A percentile compares a stretch with the other conserved stretches of the same genome.
Evolutionary conservation across 2,797 vertebrate species (phyloP).

Genomic region (Tarsius wallacei): DNA sequence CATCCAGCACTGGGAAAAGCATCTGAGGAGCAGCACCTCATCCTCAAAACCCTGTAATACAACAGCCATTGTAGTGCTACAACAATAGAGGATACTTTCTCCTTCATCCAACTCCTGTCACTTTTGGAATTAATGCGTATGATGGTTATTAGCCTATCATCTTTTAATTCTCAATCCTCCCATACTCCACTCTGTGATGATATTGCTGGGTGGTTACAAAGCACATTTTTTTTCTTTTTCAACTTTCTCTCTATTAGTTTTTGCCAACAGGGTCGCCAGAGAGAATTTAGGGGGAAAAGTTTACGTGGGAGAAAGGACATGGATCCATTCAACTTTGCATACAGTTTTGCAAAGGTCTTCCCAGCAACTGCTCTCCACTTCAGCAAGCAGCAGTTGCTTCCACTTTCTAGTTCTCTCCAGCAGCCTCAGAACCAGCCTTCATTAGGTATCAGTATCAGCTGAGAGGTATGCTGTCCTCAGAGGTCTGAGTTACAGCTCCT

Average conservation of each 20-base stretch:
- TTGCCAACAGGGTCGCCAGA: neutral
- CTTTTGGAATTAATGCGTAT: neutral
- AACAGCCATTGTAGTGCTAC: neutral
- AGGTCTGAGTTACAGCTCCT: neutral
- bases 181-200: neutral
- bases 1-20: slow-evolving; percentile 8
- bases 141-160: neutral
- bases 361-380: neutral
- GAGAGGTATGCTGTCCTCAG: neutral
- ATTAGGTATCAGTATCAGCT: neutral
- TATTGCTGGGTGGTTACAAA: neutral
- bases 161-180: neutral
- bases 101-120: neutral
- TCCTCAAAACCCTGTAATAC: neutral
- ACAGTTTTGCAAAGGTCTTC: neutral
- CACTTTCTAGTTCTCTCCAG: neutral
- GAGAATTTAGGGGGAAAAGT: neutral
- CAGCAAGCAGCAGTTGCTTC: neutral
- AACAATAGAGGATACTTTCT: neutral
- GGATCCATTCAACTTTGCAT: neutral
- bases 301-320: neutral
- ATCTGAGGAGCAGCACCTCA: neutral
- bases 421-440: neutral
- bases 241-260: neutral
- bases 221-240: neutral